phyloP scores from a whole-genome alignment of 2,113 vertebrate genomes.

The Serinus canaria region DNA sequence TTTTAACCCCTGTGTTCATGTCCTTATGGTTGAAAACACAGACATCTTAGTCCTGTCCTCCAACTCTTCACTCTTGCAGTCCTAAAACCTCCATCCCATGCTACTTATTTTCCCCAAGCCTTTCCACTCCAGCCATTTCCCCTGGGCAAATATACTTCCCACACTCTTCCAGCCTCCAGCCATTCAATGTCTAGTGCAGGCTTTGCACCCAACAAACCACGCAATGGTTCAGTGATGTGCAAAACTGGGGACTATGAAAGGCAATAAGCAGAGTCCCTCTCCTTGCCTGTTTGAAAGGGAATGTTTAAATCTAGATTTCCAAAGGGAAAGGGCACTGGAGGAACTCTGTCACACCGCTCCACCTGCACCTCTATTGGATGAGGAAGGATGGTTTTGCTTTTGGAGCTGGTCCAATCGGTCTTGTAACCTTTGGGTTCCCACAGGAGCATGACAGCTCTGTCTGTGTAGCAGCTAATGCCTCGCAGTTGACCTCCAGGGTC shows the following conservation, averaged over 20 bases:
- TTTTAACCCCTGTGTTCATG: not conserved
- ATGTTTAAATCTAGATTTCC: not conserved
- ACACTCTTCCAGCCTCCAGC: not conserved
- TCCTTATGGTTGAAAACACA: not conserved
- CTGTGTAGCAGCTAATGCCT: conserved; percentile 73
- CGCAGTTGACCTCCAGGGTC: conserved; percentile 84
- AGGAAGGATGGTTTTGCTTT: not conserved
- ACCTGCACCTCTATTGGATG: not conserved
- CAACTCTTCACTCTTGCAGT: not conserved
- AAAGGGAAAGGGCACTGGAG: not conserved
- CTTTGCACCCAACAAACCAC: not conserved
- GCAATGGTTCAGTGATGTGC: not conserved
- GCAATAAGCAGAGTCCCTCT: not conserved
- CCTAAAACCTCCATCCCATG: not conserved
- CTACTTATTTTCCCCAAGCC: not conserved
- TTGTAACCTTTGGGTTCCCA: conserved; percentile 23
- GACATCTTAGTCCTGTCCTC: not conserved
- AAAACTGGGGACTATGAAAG: not conserved
- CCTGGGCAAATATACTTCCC: not conserved
- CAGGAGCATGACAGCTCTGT: not conserved
- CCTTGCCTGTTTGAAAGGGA: not conserved
- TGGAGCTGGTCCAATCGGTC: conserved; percentile 21
- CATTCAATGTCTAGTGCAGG: not conserved
- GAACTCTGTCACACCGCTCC: not conserved
- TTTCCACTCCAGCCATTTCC: not conserved